Base-by-base conservation (phyloP, 2,888 invertebrate species). In the Ligdia adustata region DNA sequence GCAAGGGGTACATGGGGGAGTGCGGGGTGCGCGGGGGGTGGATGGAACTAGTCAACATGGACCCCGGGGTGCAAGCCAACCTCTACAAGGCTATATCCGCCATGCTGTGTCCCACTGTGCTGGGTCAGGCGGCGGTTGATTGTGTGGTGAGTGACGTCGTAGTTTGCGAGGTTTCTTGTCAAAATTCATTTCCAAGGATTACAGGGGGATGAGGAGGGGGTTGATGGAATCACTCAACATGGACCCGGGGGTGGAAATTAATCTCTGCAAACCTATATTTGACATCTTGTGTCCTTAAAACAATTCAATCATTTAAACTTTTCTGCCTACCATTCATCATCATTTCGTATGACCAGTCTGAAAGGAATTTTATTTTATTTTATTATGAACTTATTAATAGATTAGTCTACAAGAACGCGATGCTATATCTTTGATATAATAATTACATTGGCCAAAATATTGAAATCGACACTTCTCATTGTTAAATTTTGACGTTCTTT, bases 21-120 rank as follows among this genome's bases (percentile, higher is more conserved):
- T 99, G 99, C 82, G 99, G 99, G 38, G 93, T 98, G 60, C 94
- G 99, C 52, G 99, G 98, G 32, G 99, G 99, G 9, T 99, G 98
- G 87, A 93, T 94, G 70, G 99, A 99, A 91, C 92, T 98, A 2
- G 78, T 97, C 20, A 98, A 99, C 81, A 78, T 99, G 79, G 94
- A 96, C 55, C 94, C 96, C 0, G 90, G 91, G 9, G 99, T 92
- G n/a, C 95, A 94, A 84, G 76, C 75, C 1, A 57, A 84, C 51
- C 91, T 98, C 40, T 91, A 95, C 71, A 99, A 99, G 88, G 95
- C 95, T 34, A 94, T 99, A 48, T 98, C 98, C 14, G 77, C 82
- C 31, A 98, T 97, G 92, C 91, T 99, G 50, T 99, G 99, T 74
- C 97, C 99, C 24, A 96, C 97, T 24, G 95, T 97, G 11, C 90